Base-by-base conservation (phyloP, 2,888 invertebrate genomes). In the Catocala sponsa region DNA sequence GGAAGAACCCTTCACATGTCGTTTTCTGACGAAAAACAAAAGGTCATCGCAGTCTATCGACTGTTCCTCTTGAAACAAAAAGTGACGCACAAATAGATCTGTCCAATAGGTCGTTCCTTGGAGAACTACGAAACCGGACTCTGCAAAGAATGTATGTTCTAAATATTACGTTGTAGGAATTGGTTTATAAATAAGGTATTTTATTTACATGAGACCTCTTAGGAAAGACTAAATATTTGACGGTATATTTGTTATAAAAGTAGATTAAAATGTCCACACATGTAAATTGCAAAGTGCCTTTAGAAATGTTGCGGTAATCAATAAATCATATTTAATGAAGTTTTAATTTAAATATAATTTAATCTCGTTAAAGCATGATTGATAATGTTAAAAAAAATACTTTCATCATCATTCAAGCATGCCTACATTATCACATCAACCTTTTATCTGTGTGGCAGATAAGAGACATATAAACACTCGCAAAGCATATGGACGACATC, bases 21-120 rank as follows among this genome's bases (percentile, higher is more conserved):
- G 97, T 88, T 98, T 98, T 65, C 98, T 95, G n/a, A 99, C 98
- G 90, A 99, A 99, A 93, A 99, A 99, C 71, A 99, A 92, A 81
- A 99, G 95, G 92, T 99, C 99, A 93, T 99, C 99, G 79, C 98
- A 97, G 91, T 98, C 98, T 80, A 98, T 98, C 70, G 97, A 97
- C 69, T 97, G 96, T 87, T 98, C 98, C 72, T 97, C 97, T 95
- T 98, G 98, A 87, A 98, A 98, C 56, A 99, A 95, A 90, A 99
- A 99, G 94, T 99, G 98, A 11, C 98, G 96, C 72, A 98, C 98
- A 92, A 99, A 99, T 76, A 99, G 95, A 90, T 98, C 98, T 56
- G 98, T 99, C 99, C 99, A 99, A 86, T 99, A 99, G 4, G 98
- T 98, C 64, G 98, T 98, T 44, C 98, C 98, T 92, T 98, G 98